phyloP scores from a whole-genome alignment of 2,797 vertebrate species.

The Neosilurus mollespiculum region DNA sequence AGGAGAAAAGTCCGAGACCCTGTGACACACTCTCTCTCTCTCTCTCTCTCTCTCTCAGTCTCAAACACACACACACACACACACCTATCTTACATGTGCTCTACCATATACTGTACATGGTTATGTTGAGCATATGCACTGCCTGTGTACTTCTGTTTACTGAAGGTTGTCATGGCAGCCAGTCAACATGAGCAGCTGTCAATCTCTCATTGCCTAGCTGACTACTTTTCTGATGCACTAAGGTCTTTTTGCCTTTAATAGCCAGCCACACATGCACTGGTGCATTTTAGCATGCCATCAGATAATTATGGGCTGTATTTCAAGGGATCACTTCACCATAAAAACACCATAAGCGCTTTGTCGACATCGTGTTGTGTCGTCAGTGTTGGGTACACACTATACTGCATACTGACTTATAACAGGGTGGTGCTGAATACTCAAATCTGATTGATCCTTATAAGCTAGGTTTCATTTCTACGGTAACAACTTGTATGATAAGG shows the following conservation, averaged over 20 bases:
- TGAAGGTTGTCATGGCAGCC: conserved; percentile 22
- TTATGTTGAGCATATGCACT: background rate
- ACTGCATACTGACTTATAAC: background rate
- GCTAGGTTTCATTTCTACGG: no score
- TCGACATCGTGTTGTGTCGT: background rate
- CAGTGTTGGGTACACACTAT: background rate
- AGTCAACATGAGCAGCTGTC: conserved; percentile 14
- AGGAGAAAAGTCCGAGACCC: conserved; percentile 1
- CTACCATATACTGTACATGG: background rate
- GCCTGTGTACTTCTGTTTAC: conserved; percentile 23
- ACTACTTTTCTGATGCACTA: conserved; percentile 3
- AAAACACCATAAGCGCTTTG: background rate
- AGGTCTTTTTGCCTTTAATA: conserved; percentile 1
- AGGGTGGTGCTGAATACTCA: background rate
- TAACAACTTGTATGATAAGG: no score
- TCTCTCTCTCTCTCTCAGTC: background rate
- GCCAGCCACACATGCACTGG: conserved; percentile 14
- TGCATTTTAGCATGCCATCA: conserved; percentile 16
- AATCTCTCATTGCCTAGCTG: conserved; percentile 23
- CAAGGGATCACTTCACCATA: background rate
- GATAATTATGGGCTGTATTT: conserved; percentile 28
- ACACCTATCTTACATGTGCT: conserved; percentile 9
- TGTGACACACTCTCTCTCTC: background rate
- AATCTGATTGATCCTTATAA: background rate
- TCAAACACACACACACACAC: conserved; percentile 33